A percentile compares a stretch with the other conserved stretches of the same genome.
Evolutionary conservation across 2,113 vertebrate species (phyloP).

Genomic region (Felis chaus): DNA sequence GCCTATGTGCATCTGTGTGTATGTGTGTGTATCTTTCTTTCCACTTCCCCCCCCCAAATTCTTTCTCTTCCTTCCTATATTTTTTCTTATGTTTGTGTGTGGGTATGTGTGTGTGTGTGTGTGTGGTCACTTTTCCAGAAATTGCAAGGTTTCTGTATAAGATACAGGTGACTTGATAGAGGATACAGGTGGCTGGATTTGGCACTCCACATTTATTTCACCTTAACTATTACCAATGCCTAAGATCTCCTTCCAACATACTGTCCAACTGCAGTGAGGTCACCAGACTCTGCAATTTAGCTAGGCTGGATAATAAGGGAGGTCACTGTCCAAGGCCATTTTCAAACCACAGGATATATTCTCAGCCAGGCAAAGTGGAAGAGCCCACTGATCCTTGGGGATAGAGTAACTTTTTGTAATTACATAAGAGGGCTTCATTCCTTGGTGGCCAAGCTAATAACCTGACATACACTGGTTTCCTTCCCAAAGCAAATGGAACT

Average conservation of each 20-base stretch:
- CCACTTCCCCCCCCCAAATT: neutral
- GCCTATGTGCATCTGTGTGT: neutral
- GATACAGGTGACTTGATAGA: neutral
- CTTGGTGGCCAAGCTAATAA: neutral
- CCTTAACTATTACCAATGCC: neutral
- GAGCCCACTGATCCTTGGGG: neutral
- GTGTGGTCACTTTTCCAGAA: neutral
- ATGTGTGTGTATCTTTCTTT: neutral
- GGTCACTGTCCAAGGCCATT: neutral
- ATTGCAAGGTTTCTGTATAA: neutral
- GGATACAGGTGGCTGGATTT: neutral
- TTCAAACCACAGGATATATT: neutral
- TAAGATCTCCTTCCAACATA: neutral
- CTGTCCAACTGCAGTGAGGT: neutral
- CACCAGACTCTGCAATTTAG: neutral
- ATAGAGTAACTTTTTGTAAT: neutral
- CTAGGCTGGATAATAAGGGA: neutral
- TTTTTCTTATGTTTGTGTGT: neutral
- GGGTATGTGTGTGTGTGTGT: neutral
- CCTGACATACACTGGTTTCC: neutral
- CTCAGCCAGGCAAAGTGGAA: neutral
- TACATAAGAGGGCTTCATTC: neutral
- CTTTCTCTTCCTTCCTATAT: neutral
- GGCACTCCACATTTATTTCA: neutral
- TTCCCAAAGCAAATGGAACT: neutral